Conservation (phyloP, 92 coral and sea anemone species). For the Palythoa grandis region DNA sequence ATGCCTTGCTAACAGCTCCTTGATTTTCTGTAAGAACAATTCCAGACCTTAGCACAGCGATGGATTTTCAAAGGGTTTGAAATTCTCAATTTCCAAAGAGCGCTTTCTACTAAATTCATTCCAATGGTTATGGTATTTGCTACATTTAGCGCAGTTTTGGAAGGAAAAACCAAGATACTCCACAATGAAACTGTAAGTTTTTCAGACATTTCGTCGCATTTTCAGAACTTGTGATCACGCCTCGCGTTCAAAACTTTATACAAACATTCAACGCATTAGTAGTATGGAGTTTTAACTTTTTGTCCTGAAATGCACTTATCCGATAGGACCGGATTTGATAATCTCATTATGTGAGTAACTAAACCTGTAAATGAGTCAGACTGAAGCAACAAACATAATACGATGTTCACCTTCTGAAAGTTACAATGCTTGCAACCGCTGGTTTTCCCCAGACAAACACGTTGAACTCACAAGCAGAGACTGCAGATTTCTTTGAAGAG, state of each 20-base stretch:
- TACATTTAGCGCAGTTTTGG: not conserved
- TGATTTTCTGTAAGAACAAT: constrained; percentile 2
- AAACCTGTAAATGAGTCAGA: not conserved
- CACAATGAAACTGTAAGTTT: not conserved
- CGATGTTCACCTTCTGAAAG: not conserved
- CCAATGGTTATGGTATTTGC: not conserved
- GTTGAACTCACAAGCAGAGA: constrained; percentile 1
- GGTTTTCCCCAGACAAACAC: not conserved
- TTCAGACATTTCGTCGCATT: not conserved
- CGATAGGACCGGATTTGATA: not conserved
- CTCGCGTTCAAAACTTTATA: no score
- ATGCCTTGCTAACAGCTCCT: constrained; percentile 17
- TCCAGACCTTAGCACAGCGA: not conserved
- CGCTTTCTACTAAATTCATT: not conserved
- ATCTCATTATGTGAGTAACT: not conserved
- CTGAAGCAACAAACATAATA: not conserved
- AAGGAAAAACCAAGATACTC: not conserved
- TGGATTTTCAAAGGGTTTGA: constrained; percentile 1
- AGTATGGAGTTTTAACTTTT: not conserved
- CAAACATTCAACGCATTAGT: no score
- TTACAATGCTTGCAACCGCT: not conserved
- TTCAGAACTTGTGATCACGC: not conserved
- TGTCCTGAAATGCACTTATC: constrained; percentile 1
- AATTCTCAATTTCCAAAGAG: constrained; percentile 1
- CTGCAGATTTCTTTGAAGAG: not conserved